Percentiles rank a stretch among this genome's conserved stretches.
Evolutionary conservation across 2,797 vertebrate species (phyloP).

Genomic region (Epinephelus coioides): DNA sequence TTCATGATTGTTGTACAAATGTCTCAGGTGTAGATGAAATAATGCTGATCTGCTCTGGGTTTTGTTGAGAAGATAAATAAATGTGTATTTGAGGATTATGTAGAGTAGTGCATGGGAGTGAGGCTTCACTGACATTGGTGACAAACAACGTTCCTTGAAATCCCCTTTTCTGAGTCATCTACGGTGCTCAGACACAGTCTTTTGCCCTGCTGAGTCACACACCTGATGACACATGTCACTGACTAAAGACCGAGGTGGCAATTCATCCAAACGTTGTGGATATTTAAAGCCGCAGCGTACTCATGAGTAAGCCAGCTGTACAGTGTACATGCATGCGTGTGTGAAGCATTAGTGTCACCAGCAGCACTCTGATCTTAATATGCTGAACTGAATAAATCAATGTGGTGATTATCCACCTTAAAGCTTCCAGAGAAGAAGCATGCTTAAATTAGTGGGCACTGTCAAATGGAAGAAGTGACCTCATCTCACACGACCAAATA

Average conservation of each 20-base stretch:
- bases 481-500: neutral
- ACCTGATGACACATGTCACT: slow-evolving; percentile 5
- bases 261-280: slow-evolving; percentile 15
- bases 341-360: neutral
- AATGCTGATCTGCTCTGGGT: neutral
- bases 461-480: neutral
- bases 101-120: neutral
- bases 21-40: neutral
- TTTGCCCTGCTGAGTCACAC: slow-evolving; percentile 25
- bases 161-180: neutral
- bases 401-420: neutral
- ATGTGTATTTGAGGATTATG: neutral
- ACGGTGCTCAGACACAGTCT: neutral
- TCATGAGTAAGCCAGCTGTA: neutral
- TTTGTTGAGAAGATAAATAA: slow-evolving; percentile 19
- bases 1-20: slow-evolving; percentile 14
- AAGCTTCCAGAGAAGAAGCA: slow-evolving; percentile 4
- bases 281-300: neutral
- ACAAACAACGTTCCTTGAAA: neutral
- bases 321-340: neutral
- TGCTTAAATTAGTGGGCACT: slow-evolving; percentile 3
- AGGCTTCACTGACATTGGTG: neutral
- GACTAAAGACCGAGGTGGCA: slow-evolving; percentile 22
- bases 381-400: slow-evolving; percentile 6
- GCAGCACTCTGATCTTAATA: neutral